Conservation (phyloP, 2,797 vertebrate species). For the Phrynocephalus vlangalii region DNA sequence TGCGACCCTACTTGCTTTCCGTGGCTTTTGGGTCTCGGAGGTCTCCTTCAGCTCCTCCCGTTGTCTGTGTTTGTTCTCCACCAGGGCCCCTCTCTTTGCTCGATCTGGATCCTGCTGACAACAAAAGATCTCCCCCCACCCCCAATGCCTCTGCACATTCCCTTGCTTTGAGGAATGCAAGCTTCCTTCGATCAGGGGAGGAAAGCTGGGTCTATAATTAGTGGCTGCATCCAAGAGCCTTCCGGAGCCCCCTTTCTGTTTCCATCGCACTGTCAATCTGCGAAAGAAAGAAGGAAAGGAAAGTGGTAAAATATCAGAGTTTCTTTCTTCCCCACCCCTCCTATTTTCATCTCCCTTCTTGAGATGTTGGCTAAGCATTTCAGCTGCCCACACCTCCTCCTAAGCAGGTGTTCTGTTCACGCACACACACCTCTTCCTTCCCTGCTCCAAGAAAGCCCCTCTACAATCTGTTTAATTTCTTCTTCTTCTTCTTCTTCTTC, state of each 20-base stretch:
- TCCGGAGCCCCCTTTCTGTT: background rate
- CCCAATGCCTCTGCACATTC: too few relatives aligned
- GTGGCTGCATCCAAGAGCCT: background rate
- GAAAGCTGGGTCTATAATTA: background rate
- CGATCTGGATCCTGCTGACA: background rate
- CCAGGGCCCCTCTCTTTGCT: background rate
- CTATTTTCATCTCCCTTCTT: conserved; percentile 8
- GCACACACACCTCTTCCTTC: conserved; percentile 17
- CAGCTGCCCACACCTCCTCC: background rate
- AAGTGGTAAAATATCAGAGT: background rate
- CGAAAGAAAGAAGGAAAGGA: background rate
- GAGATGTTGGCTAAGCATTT: background rate
- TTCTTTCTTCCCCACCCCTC: background rate
- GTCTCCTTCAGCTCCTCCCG: background rate
- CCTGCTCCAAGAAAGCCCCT: conserved; percentile 30
- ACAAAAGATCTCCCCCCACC: background rate
- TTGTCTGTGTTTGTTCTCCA: too few relatives aligned
- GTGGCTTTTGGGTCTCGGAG: background rate
- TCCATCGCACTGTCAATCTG: conserved; percentile 12
- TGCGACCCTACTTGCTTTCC: background rate
- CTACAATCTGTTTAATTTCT: conserved; percentile 34
- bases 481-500: conserved; percentile 30
- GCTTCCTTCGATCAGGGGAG: background rate
- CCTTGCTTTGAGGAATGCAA: background rate
- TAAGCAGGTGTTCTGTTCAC: conserved; percentile 34